A percentile compares a stretch with the other conserved stretches of the same genome.
These are phyloP conservation scores for Lysiphlebus fabarum DNA, from an alignment of 1,140 invertebrate species.

Conservation along the genomic window DNA sequence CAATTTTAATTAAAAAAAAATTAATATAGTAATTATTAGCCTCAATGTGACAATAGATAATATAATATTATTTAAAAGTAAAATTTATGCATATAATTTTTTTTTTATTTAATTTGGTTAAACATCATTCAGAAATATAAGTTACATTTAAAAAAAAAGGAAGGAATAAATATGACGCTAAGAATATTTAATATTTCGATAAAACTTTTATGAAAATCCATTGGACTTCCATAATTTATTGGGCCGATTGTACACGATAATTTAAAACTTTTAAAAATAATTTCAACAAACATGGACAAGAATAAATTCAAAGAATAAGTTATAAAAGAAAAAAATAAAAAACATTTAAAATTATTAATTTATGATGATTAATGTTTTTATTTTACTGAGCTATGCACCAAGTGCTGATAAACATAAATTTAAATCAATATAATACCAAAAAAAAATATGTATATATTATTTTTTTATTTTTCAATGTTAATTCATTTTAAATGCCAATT, in stretches of 20 bases:
- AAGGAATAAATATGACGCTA: constrained; percentile 9
- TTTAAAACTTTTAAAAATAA: not conserved
- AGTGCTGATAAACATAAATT: not conserved
- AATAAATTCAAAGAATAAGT: not conserved
- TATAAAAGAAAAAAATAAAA: not conserved
- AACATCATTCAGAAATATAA: not conserved
- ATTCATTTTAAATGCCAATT: too few species aligned
- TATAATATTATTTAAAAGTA: too few species aligned
- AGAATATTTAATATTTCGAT: constrained; percentile 17
- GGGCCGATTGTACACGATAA: constrained; percentile 11
- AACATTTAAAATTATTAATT: constrained; percentile 5
- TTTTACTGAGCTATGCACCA: constrained; percentile 8
- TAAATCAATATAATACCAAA: not conserved
- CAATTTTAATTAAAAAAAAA: too few species aligned
- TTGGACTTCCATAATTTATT: constrained; percentile 34
- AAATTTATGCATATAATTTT: too few species aligned
- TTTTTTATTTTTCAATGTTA: not conserved
- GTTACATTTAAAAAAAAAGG: not conserved
- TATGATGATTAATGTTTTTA: constrained; percentile 1
- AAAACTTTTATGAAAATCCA: constrained; percentile 21
- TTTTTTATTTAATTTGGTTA: too few species aligned
- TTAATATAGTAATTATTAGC: too few species aligned
- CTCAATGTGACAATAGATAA: too few species aligned
- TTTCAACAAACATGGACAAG: not conserved
- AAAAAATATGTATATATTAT: not conserved